Base-by-base conservation (phyloP, 2,888 invertebrate species). In the Drosophila koepferae region DNA sequence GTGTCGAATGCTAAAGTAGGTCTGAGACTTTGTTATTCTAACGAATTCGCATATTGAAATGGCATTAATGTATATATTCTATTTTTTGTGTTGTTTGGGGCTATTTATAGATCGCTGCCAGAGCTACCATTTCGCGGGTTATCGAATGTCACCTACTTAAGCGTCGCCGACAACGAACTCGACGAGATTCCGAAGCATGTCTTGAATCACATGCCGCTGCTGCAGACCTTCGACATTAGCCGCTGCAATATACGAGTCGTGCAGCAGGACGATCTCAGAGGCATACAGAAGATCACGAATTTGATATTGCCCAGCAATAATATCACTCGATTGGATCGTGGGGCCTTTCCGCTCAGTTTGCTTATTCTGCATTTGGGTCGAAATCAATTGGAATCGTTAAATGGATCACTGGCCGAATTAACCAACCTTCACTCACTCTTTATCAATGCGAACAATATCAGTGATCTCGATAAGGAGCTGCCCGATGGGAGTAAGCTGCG, bases 211-310 rank as follows among this genome's bases (percentile, higher is more conserved):
- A 94, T 97, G 93, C 96, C 97, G 1, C 95, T 96, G 79, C 94
- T 98, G 66, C 95, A 95, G 90, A 96, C 96, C 1, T 94, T 98
- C 71, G 97, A 98, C 92, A 94, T 99, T 68, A 96, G 96, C 80
- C 94, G 97, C 78, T 97, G 97, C 90, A 95, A 95, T 80, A 96
- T 99, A 80, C 95, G 95, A 69, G 94, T 95, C 59, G 94, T 99
- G 61, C 95, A 95, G 36, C 95, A 96, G 76, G 95, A 96, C 60
- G 97, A 97, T 90, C 96, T 98, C 81, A 95, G 95, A 94, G 97
- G 97, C 94, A 94, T 94, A 73, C 94, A 94, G 85, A 94, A 95
- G 90, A 93, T 97, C 44, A 95, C 96, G 82, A 95, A 95, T 86
- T 94, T 97, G 63, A 94, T 96, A 51, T 94, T 97, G 76, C 95